Percentiles rank a stretch among this genome's conserved stretches.
phyloP scores from a whole-genome alignment of 2,888 invertebrate species.

The Ptychoptera albimana region DNA sequence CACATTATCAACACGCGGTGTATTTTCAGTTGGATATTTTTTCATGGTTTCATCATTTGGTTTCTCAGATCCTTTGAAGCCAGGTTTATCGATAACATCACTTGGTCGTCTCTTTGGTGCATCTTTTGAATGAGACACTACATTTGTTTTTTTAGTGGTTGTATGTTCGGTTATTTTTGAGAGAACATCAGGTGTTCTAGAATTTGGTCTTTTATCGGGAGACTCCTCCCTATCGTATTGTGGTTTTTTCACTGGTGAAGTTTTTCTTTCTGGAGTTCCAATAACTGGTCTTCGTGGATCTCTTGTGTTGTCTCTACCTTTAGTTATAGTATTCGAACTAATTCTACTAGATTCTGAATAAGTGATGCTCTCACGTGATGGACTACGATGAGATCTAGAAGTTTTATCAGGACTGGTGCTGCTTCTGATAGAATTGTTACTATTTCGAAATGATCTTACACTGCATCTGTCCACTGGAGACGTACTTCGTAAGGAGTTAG shows the following conservation, averaged over 20 bases:
- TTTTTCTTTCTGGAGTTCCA: slow-evolving; percentile 13
- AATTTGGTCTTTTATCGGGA: slow-evolving; percentile 11
- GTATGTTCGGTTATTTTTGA: background rate
- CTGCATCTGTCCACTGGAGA: slow-evolving; percentile 42
- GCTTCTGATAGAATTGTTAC: slow-evolving; percentile 37
- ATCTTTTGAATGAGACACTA: too few species aligned
- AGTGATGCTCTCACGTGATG: slow-evolving; percentile 26
- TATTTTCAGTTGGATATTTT: too few species aligned
- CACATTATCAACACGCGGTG: too few species aligned
- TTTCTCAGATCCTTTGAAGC: too few species aligned
- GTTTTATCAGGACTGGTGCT: slow-evolving; percentile 36
- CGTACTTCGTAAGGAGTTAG: slow-evolving; percentile 49
- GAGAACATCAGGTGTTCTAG: background rate
- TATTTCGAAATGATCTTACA: slow-evolving; percentile 31
- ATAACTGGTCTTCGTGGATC: slow-evolving; percentile 18
- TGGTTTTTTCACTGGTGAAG: slow-evolving; percentile 5
- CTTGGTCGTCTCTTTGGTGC: too few species aligned
- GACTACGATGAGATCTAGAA: slow-evolving; percentile 20
- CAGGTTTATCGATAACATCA: too few species aligned
- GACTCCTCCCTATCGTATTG: too few species aligned
- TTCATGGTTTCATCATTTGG: too few species aligned
- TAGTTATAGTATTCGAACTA: slow-evolving; percentile 25
- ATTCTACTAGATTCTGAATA: slow-evolving; percentile 26
- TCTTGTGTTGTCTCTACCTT: slow-evolving; percentile 7
- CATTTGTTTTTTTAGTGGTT: background rate